Percentiles rank a stretch among this genome's conserved stretches.
These are phyloP conservation scores for Chelonoidis abingdonii DNA, from an alignment of 2,113 vertebrate species.

Conservation along the genomic window DNA sequence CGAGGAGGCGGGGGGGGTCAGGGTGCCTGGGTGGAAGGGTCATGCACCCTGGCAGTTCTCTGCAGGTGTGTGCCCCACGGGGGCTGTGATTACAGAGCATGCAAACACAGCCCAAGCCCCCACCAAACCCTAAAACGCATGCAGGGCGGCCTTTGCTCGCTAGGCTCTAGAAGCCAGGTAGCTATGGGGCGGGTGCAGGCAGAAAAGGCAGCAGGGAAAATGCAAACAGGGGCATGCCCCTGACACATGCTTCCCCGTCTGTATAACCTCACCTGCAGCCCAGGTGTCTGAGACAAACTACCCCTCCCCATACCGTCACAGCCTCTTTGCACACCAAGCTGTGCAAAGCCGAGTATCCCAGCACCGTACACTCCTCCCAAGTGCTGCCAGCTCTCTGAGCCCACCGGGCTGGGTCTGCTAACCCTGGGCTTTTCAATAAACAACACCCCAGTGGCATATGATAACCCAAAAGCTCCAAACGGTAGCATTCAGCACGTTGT, in stretches of 20 bases:
- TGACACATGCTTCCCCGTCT: too few relatives aligned
- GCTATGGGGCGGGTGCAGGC: too few relatives aligned
- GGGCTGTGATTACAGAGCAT: too few relatives aligned
- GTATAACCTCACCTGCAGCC: background rate
- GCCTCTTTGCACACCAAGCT: background rate
- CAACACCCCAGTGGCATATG: background rate
- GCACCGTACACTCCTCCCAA: background rate
- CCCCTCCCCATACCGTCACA: background rate
- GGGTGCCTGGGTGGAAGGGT: background rate
- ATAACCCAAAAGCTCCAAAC: background rate
- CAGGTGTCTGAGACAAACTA: background rate
- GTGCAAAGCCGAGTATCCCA: background rate
- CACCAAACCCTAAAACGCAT: background rate
- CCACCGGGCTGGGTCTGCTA: accelerated
- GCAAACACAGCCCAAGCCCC: background rate
- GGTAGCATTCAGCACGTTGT: background rate
- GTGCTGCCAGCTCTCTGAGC: background rate
- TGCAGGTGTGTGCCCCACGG: background rate
- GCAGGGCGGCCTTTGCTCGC: too few relatives aligned
- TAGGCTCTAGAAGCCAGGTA: too few relatives aligned
- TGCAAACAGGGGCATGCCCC: too few relatives aligned
- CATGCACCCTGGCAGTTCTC: background rate
- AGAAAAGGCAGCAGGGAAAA: too few relatives aligned
- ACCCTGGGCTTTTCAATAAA: accelerated
- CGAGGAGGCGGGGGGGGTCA: background rate